These are phyloP conservation scores for Xanthia icteritia DNA, from an alignment of 2,888 invertebrate species.

Conservation along the genomic window DNA sequence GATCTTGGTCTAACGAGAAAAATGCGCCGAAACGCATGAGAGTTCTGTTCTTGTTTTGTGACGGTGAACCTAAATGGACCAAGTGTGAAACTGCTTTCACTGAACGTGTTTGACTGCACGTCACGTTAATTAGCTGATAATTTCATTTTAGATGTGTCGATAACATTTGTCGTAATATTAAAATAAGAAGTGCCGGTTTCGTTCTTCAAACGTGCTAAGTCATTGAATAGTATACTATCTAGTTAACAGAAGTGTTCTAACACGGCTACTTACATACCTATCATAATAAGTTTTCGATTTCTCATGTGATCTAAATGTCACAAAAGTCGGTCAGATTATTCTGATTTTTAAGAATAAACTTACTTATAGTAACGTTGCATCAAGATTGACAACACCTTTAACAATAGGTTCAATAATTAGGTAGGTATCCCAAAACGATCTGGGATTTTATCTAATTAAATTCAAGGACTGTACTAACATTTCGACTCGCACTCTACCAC, in stretches of 20 bases:
- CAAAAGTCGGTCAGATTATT: constrained; percentile 40
- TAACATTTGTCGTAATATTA: constrained; percentile 61
- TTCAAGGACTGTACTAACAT: constrained; percentile 42
- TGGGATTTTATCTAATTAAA: not conserved
- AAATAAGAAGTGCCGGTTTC: constrained; percentile 51
- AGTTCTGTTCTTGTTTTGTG: constrained; percentile 70
- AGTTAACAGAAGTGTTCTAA: constrained; percentile 39
- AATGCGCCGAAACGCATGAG: constrained; percentile 74
- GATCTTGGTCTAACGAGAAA: constrained; percentile 72
- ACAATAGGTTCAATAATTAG: not conserved
- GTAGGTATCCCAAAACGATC: not conserved
- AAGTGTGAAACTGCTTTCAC: constrained; percentile 87
- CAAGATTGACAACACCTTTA: not conserved
- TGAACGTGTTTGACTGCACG: constrained; percentile 79
- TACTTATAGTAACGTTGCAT: not conserved
- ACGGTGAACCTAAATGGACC: constrained; percentile 75
- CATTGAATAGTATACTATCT: constrained; percentile 27
- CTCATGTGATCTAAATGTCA: constrained; percentile 31
- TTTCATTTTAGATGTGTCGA: constrained; percentile 73
- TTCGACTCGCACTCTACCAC: constrained; percentile 45
- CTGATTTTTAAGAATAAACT: not conserved
- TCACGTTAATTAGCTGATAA: constrained; percentile 83
- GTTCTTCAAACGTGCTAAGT: constrained; percentile 45
- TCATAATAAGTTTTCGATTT: constrained; percentile 41
- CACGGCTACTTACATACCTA: constrained; percentile 23